Evolutionary conservation across 1,140 invertebrate genomes (phyloP).

Genomic region (Nephotettix cincticeps): DNA sequence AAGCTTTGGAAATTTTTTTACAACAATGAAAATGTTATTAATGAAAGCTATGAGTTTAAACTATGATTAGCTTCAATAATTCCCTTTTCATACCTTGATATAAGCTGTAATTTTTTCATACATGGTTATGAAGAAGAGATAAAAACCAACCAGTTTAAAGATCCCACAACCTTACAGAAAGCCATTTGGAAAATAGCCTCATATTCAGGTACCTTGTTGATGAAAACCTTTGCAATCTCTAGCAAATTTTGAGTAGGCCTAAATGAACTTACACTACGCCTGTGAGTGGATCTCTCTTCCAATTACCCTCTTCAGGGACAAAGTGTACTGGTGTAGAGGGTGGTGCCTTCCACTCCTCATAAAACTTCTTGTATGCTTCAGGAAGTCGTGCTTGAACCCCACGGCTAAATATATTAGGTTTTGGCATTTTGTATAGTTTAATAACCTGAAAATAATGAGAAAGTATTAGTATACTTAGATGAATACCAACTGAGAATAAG

Average conservation of each 20-base stretch:
- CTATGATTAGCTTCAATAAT: not conserved
- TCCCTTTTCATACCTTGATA: too few relatives aligned
- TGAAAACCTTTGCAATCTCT: too few relatives aligned
- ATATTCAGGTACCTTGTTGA: too few relatives aligned
- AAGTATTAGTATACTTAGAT: too few relatives aligned
- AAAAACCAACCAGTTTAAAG: too few relatives aligned
- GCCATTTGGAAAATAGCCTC: too few relatives aligned
- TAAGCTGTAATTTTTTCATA: too few relatives aligned
- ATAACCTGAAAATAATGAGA: conserved; percentile 9
- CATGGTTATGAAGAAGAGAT: too few relatives aligned
- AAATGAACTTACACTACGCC: conserved; percentile 64
- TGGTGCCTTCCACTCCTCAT: conserved; percentile 76
- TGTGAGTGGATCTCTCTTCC: conserved; percentile 67
- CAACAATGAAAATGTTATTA: not conserved
- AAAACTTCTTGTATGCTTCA: conserved; percentile 85
- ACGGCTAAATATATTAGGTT: conserved; percentile 26
- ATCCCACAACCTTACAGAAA: too few relatives aligned
- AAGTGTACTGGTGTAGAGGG: conserved; percentile 83
- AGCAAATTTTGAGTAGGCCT: too few relatives aligned
- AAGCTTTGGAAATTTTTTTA: not conserved
- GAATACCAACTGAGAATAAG: too few relatives aligned
- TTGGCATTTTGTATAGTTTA: conserved; percentile 30
- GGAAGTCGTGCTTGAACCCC: conserved; percentile 67
- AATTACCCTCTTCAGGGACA: conserved; percentile 70
- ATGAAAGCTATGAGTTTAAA: not conserved